Evolutionary conservation across 1,140 invertebrate genomes (phyloP).

Genomic region (Tetramorium parvispinum): DNA sequence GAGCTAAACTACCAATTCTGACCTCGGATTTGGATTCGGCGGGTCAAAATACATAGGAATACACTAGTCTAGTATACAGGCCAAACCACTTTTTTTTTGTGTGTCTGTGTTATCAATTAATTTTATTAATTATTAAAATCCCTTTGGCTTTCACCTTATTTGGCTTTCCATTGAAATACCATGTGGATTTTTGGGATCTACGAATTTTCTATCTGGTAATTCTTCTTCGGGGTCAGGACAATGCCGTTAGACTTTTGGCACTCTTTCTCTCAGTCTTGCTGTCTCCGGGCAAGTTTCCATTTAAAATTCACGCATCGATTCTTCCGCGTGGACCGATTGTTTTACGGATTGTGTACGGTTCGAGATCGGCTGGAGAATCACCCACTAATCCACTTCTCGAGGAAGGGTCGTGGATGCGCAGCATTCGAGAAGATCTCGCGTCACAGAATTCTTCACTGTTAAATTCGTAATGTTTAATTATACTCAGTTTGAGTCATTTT

Average conservation of each 20-base stretch:
- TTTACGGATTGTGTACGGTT: not conserved
- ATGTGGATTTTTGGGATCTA: not conserved
- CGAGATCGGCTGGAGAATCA: not conserved
- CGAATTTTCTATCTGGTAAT: not conserved
- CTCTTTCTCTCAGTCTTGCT: not conserved
- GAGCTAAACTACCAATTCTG: no score
- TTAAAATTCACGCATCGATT: not conserved
- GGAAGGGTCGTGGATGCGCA: not conserved
- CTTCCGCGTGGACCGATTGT: not conserved
- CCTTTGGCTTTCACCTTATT: not conserved
- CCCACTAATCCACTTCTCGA: constrained; percentile 33
- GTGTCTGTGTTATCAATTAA: no score
- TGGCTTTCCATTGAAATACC: not conserved
- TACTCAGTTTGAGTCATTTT: no score
- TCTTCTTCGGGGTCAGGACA: no score
- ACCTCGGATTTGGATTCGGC: no score
- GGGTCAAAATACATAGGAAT: no score
- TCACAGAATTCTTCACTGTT: no score
- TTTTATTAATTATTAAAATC: not conserved
- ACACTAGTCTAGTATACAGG: no score
- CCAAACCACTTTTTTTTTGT: no score
- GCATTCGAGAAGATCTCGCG: constrained; percentile 9
- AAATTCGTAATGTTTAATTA: no score
- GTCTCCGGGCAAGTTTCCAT: no score
- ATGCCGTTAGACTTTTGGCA: not conserved